Base-by-base conservation (phyloP, 2,888 invertebrate genomes). In the Ormyrus labotus region DNA sequence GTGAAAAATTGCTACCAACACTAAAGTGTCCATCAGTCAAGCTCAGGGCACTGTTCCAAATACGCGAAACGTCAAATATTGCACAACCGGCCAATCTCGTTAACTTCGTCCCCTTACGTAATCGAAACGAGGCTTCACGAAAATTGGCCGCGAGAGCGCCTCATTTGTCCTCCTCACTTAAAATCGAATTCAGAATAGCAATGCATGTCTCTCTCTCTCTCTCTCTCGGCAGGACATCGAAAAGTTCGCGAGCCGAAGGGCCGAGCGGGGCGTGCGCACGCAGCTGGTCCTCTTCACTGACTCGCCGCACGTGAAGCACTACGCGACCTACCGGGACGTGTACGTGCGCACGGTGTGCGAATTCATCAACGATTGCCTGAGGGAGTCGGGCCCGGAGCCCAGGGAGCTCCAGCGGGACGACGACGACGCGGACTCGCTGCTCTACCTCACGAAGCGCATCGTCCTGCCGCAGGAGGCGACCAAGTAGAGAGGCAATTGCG, bases 241-340 rank as follows among this genome's bases (percentile, higher is more conserved):
- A 87, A 92, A 93, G 81, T 94, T 96, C 86, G 93, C 94, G 8
- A 91, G 92, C 55, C 91, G 92, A 79, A 92, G 94, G 5, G 92
- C 93, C 78, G 91, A 92, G 76, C 90, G 92, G 63, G 95, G 95
- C 8, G 92, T 94, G 0, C 91, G 92, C 81, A 94, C 95, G 0
- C 92, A 93, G 45, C 91, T 92, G 51, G 91, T 94, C 57, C 93
- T 94, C 80, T 96, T 95, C 89, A 93, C 94, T 78, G 93, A 94
- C 86, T 95, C 95, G 9, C 93, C 94, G n/a, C 96, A 96, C 89
- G 95, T 96, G 0, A 94, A 94, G 85, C 96, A 96, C 87, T 93
- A 93, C 83, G 92, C 93, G 11, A 92, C 92, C 80, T 93, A 95
- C 87, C 93, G 93, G 60, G 92, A 93, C 65, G 92, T 93, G 82